Conservation (phyloP, 1,140 invertebrate genomes). For the Euglossa dilemma region DNA sequence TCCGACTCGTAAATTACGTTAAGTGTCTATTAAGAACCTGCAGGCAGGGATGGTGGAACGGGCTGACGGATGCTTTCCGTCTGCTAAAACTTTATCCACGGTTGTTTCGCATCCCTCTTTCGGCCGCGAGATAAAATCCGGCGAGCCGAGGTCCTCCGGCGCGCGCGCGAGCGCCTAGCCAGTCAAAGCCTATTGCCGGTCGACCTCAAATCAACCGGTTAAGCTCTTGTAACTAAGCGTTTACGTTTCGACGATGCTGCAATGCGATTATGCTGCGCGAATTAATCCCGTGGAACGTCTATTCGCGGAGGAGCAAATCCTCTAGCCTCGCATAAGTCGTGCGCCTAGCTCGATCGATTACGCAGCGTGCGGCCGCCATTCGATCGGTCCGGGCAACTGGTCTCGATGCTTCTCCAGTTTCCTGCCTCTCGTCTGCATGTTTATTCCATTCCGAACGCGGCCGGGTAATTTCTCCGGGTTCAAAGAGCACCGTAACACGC, state of each 20-base stretch:
- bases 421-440: neutral
- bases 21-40: neutral
- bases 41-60: neutral
- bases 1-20: neutral
- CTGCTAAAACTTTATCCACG: neutral
- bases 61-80: neutral
- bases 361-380: neutral
- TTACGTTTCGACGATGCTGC: conserved; percentile 42
- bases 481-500: neutral
- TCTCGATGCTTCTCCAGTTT: too few species aligned
- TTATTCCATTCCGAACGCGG: conserved; percentile 4
- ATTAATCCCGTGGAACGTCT: conserved; percentile 46
- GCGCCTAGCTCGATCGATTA: conserved; percentile 1
- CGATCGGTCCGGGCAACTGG: neutral
- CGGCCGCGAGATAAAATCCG: neutral
- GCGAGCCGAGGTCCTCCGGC: too few species aligned
- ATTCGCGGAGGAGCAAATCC: conserved; percentile 39
- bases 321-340: conserved; percentile 1
- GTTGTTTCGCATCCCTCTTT: neutral
- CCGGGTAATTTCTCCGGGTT: neutral
- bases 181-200: conserved; percentile 48
- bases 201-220: conserved; percentile 24
- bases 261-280: conserved; percentile 42
- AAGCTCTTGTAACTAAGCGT: conserved; percentile 45
- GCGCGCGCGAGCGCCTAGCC: neutral